Percentiles rank a stretch among this genome's conserved stretches.
Evolutionary conservation across 92 coral and sea anemone species (phyloP).

Genomic region (Plumapathes pennacea): DNA sequence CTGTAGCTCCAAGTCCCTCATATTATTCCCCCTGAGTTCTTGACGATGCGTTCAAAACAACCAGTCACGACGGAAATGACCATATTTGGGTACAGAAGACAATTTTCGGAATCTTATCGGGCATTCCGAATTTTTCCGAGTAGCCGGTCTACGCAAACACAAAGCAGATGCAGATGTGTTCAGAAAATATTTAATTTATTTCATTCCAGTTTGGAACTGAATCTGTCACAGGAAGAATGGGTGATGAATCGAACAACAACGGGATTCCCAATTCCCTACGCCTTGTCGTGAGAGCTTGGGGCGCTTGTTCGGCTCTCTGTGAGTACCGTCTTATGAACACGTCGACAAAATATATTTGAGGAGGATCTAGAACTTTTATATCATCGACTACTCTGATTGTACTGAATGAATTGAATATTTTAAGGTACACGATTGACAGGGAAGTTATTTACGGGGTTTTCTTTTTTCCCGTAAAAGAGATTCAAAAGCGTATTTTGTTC

Average conservation of each 20-base stretch:
- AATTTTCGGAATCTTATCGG: conserved; percentile 3
- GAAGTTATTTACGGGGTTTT: too few species aligned
- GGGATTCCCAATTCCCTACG: conserved; percentile 82
- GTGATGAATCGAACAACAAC: conserved; percentile 41
- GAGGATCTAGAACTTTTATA: too few species aligned
- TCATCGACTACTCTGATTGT: too few species aligned
- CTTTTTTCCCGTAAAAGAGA: too few species aligned
- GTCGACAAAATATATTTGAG: background rate
- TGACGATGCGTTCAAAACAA: conserved; percentile 51
- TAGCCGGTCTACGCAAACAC: conserved; percentile 25
- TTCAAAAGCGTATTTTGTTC: too few species aligned
- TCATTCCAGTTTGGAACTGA: background rate
- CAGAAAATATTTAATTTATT: conserved; percentile 16
- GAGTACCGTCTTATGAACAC: conserved; percentile 63
- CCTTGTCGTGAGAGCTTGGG: conserved; percentile 90
- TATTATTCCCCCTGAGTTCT: conserved; percentile 32
- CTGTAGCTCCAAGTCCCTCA: conserved; percentile 99
- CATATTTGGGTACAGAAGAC: background rate
- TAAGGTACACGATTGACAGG: too few species aligned
- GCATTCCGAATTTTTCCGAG: conserved; percentile 9
- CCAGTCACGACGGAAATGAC: background rate
- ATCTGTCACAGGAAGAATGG: conserved; percentile 44
- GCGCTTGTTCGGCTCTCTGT: conserved; percentile 92
- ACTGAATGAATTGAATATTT: too few species aligned
- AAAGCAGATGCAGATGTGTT: conserved; percentile 14